A percentile compares a stretch with the other conserved stretches of the same genome.
phyloP scores from a whole-genome alignment of 2,113 vertebrate genomes.

The Mohoua ochrocephala region DNA sequence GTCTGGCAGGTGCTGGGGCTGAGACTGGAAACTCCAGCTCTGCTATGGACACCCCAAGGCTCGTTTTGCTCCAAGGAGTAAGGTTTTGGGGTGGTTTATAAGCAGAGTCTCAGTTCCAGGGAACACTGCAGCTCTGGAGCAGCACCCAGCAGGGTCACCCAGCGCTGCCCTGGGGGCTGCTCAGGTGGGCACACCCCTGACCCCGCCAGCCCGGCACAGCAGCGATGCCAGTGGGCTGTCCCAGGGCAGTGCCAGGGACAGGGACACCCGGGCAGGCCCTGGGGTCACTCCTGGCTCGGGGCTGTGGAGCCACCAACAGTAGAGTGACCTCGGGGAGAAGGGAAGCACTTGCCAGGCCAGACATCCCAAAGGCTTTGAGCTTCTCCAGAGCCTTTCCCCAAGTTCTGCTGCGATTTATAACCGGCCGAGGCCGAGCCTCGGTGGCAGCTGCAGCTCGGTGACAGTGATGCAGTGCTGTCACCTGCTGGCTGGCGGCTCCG shows the following conservation, averaged over 20 bases:
- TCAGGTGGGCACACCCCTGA: not conserved
- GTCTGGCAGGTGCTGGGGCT: constrained; percentile 11
- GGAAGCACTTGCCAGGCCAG: not conserved
- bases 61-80: not conserved
- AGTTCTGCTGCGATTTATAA: not conserved
- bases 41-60: not conserved
- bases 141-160: not conserved
- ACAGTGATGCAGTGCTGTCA: constrained; percentile 45
- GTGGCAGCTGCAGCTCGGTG: not conserved
- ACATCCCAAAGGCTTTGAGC: not conserved
- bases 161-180: not conserved
- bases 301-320: not conserved
- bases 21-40: not conserved
- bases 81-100: not conserved
- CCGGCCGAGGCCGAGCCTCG: not conserved
- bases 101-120: not conserved
- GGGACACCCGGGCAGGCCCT: fast-evolving
- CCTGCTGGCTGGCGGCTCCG: constrained; percentile 18
- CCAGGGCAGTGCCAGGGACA: not conserved
- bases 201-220: fast-evolving
- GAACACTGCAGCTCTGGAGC: not conserved
- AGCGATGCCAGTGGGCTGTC: fast-evolving
- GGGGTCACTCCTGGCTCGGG: not conserved
- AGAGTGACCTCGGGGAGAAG: not conserved
- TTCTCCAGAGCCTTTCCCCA: not conserved